These are phyloP conservation scores for Eupithecia subumbrata DNA, from an alignment of 2,888 invertebrate species.

Conservation along the genomic window DNA sequence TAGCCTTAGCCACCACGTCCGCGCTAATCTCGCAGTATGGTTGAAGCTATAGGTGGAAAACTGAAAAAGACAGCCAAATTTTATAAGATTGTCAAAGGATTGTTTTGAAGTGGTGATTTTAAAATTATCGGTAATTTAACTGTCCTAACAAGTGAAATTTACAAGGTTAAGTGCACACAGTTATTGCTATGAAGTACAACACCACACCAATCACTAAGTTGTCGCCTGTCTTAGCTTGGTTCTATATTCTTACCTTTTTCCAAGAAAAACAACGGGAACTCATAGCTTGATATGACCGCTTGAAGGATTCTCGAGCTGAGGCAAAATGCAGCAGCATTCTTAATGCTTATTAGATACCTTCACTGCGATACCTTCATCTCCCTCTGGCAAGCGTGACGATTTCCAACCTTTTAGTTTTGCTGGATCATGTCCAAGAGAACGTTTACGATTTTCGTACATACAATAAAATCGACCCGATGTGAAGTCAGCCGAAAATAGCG, in stretches of 20 bases:
- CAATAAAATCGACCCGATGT: neutral
- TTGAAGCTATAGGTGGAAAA: no score
- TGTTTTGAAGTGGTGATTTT: neutral
- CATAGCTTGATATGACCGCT: neutral
- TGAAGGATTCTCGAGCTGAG: neutral
- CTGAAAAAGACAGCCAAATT: no score
- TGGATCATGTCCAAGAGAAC: neutral
- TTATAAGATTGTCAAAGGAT: neutral
- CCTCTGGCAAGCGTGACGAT: neutral
- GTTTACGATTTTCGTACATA: neutral
- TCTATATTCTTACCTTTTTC: neutral
- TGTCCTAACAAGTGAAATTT: constrained; percentile 18
- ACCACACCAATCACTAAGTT: constrained; percentile 17
- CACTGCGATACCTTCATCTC: neutral
- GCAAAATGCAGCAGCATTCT: neutral
- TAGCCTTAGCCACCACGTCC: no score
- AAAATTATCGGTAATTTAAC: neutral
- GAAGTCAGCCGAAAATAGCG: neutral
- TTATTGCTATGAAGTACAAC: constrained; percentile 12
- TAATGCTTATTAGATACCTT: neutral
- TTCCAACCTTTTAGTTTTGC: neutral
- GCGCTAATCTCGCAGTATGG: no score
- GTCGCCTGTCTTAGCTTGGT: neutral
- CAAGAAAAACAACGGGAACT: neutral
- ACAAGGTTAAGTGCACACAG: constrained; percentile 22